Evolutionary conservation across 1,140 invertebrate species (phyloP).

Genomic region (Maconellicoccus hirsutus): DNA sequence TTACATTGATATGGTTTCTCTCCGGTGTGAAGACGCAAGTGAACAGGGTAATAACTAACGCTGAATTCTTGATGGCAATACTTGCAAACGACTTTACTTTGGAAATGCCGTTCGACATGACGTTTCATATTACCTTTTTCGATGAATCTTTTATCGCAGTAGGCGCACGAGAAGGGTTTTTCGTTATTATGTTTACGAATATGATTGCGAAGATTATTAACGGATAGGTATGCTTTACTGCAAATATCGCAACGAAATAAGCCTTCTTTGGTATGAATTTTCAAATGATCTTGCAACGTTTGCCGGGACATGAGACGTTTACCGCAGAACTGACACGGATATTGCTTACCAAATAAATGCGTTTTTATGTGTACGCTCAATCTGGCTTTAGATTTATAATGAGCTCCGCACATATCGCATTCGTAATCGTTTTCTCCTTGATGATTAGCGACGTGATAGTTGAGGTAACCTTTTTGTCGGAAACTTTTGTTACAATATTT

Average conservation of each 20-base stretch:
- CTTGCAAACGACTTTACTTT: background rate
- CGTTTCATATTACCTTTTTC: slow-evolving; percentile 80
- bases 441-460: slow-evolving; percentile 51
- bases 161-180: slow-evolving; percentile 89
- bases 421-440: slow-evolving; percentile 32
- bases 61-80: background rate
- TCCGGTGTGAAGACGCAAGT: slow-evolving; percentile 12
- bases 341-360: slow-evolving; percentile 75
- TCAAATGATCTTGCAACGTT: slow-evolving; percentile 74
- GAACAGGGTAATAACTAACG: background rate
- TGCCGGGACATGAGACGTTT: slow-evolving; percentile 85
- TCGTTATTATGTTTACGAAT: slow-evolving; percentile 87
- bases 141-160: slow-evolving; percentile 88
- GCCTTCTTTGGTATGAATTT: slow-evolving; percentile 75
- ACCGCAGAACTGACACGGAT: slow-evolving; percentile 77
- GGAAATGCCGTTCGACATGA: slow-evolving; percentile 57
- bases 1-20: slow-evolving; percentile 7
- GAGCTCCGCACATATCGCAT: slow-evolving; percentile 34
- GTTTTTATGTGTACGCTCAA: slow-evolving; percentile 93
- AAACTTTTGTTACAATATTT: slow-evolving; percentile 84
- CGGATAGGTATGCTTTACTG: slow-evolving; percentile 79
- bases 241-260: slow-evolving; percentile 84
- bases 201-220: slow-evolving; percentile 81
- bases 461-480: slow-evolving; percentile 85
- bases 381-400: slow-evolving; percentile 39